Base-by-base conservation (phyloP, 2,797 vertebrate genomes). In the Ceyx erithaca region DNA sequence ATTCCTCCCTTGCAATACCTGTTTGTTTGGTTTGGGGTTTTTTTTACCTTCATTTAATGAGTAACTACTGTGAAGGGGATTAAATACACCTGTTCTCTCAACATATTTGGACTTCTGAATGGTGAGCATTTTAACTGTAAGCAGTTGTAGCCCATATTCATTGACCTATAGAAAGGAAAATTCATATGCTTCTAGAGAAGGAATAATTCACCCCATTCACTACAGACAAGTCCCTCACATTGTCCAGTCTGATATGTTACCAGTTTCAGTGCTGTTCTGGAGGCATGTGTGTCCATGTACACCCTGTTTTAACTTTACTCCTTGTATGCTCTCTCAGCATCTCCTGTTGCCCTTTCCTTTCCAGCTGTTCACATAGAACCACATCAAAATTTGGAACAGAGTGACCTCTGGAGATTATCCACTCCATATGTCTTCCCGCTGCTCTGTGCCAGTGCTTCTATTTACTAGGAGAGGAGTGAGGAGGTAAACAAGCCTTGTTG, bases 31-130 rank as follows among this genome's bases (percentile, higher is more conserved):
- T 9, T 51, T 23, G 11, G 37, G 30, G 35, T 49, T 48, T 57
- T 63, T 85, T 93, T 83, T 23, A n/a, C 71, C 33, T 63, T 67
- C 57, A 48, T 80, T 91, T 96, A 97, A 97, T 96, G 61, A 95
- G 75, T 97, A 95, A 96, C 94, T 86, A 41, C 41, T 30, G 5
- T n/a, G 26, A 94, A 88, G 16, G 16, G 30, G 54, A 88, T 90
- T 80, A 91, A 87, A 90, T 81, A 55, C 72, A 93, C 72, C 85
- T 89, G 86, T 80, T 92, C 63, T 81, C 63, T 45, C 64, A 71
- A 15, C 20, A 12, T 37, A 45, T 5, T 33, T 31, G 5, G 25
- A 31, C 23, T 77, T 90, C 45, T 19, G 9, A 4, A 1, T 85
- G 30, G 64, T 54, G 28, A 10, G 9, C 14, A n/a, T 80, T 73